Base-by-base conservation (phyloP, 2,888 invertebrate genomes). In the Erebia palarica region DNA sequence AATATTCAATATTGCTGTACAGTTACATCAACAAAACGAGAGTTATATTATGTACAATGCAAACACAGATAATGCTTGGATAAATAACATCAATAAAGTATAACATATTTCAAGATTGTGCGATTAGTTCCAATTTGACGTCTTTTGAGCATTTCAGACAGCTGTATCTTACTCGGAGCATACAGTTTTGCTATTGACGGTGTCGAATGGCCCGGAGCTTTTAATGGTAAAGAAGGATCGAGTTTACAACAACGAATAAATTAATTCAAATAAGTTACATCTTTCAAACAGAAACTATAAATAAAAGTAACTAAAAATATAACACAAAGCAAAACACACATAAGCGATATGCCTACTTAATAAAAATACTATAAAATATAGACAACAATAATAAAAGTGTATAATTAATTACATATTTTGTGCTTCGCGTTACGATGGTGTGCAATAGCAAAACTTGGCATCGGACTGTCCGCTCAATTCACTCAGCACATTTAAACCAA, bases 401-500 rank as follows among this genome's bases (percentile, higher is more conserved):
- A 59, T 67, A 59, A 58, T 58, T 59, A 59, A n/a, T 59, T 27
- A 58, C 86, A 71, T 36, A 36, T 36, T 84, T 87, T 88, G 90
- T 89, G 89, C 87, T 88, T 81, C 79, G 84, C 79, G 82, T 86
- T 78, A 78, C 79, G 78, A 77, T 79, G 79, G 77, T 78, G 83
- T 90, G 92, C 92, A 92, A 92, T 93, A 93, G 92, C 92, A 92
- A 93, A 93, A 92, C 92, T 86, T 86, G 91, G 87, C 91, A 87
- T 87, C 84, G 86, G 80, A 85, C 91, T 91, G 92, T 90, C 90
- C 83, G 91, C 91, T 91, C 92, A 88, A 86, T 84, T 87, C 92
- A 91, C 91, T 88, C 91, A 88, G 91, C 92, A 91, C 91, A 90
- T 91, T 90, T 92, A 92, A 87, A 90, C 92, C 89, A 92, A 91